Evolutionary conservation across 2,888 invertebrate genomes (phyloP), one percentile per base, ranked within the genome.

Genomic region (Hydraecia micacea): DNA sequence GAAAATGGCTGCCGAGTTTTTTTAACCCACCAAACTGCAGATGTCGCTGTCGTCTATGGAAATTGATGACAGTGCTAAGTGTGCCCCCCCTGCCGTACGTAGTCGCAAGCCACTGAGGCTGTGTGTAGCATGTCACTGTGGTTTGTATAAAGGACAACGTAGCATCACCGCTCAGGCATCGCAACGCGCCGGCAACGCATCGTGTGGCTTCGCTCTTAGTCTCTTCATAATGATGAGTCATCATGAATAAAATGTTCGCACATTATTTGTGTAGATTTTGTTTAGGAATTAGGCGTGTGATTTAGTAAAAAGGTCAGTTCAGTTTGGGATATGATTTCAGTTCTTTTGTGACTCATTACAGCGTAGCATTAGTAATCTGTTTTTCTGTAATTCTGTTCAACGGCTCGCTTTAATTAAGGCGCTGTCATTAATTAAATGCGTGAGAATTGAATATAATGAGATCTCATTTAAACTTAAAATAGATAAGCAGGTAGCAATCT

Each of bases 291-390:
- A 74, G 77, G 68, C 60, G 68, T 81, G 85, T 75, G 52, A 60
- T 3, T 32, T 79, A 1, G 21, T 74, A 3, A 62, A 74, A 84
- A 81, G 73, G 83, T 83, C 70, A 85, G 4, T 28, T 80, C 60
- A 32, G 63, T 79, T 84, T 72, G 36, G 67, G 49, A 15, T 70
- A 73, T 73, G 67, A 85, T 84, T 74, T 84, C 32, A 77, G 36
- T 55, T 67, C 32, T 42, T 49, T 5, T 63, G 13, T 74, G 77
- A 81, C 21, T 80, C 81, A 71, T 73, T 79, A 28, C 13, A 15
- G 9, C 8, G 5, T 66, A 65, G 46, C 5, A 46, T 5, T 46
- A 46, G 0, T 46, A 46, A 46, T 15, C 15, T 46, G 46, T 46
- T 46, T 46, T 15, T 46, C 15, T 46, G 46, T 46, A 46, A 15